These are phyloP conservation scores for Silurus asotus DNA, from an alignment of 2,113 vertebrate genomes.

Conservation along the genomic window DNA sequence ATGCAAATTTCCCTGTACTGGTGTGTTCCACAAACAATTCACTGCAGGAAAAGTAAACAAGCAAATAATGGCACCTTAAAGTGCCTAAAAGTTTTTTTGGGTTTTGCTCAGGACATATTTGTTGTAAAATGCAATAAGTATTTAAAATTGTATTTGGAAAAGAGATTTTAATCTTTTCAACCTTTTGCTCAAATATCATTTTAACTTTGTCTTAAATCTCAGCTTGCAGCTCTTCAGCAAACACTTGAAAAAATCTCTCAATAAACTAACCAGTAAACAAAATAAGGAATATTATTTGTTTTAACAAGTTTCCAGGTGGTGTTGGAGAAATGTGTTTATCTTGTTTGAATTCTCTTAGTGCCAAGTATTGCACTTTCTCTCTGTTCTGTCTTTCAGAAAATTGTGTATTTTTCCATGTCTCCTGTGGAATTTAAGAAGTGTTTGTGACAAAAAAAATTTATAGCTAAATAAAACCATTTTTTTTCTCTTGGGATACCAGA, in stretches of 20 bases:
- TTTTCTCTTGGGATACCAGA: not conserved
- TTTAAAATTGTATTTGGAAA: not conserved
- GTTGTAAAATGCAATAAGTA: not conserved
- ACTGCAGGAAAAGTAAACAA: no score
- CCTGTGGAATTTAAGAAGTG: not conserved
- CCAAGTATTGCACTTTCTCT: not conserved
- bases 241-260: not conserved
- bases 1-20: no score
- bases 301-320: conserved; percentile 19
- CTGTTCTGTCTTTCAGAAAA: not conserved
- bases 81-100: no score
- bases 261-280: not conserved
- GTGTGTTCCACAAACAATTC: no score
- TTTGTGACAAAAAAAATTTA: not conserved
- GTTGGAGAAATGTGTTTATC: not conserved
- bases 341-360: not conserved
- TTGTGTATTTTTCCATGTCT: not conserved
- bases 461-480: not conserved
- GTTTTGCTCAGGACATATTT: not conserved
- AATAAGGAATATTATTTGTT: not conserved
- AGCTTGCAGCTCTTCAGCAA: not conserved
- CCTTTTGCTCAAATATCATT: not conserved
- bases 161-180: not conserved
- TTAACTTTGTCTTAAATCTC: not conserved
- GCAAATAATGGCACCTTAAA: no score